These are phyloP conservation scores for Caenorhabditis tropicalis DNA, from an alignment of 1,140 invertebrate species.

Conservation along the genomic window DNA sequence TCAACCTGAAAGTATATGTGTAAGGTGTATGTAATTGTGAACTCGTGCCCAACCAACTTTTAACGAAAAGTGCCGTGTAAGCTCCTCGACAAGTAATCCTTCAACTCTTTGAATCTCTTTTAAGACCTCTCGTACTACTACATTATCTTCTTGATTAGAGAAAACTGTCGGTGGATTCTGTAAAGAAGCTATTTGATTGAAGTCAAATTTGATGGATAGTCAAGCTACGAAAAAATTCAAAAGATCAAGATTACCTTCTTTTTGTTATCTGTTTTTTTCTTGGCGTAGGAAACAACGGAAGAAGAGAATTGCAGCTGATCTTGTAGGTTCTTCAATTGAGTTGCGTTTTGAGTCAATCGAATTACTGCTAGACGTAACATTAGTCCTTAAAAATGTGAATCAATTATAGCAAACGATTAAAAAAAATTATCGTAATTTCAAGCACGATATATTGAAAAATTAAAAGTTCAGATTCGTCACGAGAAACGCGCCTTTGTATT, in stretches of 20 bases:
- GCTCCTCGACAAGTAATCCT: conserved; percentile 58
- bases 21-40: background rate
- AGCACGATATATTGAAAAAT: too few species aligned
- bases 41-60: conserved; percentile 2
- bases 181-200: background rate
- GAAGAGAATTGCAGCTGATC: background rate
- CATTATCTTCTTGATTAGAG: conserved; percentile 11
- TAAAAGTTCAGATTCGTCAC: background rate
- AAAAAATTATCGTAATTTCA: background rate
- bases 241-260: conserved; percentile 44
- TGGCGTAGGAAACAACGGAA: background rate
- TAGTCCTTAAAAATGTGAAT: background rate
- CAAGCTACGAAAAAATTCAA: background rate
- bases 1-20: conserved; percentile 53
- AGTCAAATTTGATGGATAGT: background rate
- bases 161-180: conserved; percentile 23
- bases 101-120: conserved; percentile 60
- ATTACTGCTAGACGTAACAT: background rate
- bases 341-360: background rate
- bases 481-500: background rate
- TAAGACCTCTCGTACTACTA: conserved; percentile 48
- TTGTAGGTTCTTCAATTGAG: background rate
- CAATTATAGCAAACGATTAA: background rate
- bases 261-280: conserved; percentile 43
- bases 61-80: conserved; percentile 63